These are phyloP conservation scores for Blastobasis lacticolella DNA, from an alignment of 2,888 invertebrate species.

Conservation along the genomic window DNA sequence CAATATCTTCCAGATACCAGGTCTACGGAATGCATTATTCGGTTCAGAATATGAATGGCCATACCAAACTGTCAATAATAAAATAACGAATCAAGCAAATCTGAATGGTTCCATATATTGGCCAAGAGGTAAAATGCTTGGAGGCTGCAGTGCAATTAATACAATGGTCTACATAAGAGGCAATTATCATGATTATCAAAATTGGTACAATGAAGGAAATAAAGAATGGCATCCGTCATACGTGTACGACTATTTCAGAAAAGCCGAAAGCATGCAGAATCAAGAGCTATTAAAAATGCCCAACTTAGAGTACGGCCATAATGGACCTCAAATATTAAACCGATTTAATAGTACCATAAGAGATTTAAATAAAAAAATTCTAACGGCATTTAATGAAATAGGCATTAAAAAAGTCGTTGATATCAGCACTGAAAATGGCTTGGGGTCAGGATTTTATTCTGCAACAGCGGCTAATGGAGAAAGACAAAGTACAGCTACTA, in stretches of 20 bases:
- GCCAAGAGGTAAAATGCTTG: constrained; percentile 77
- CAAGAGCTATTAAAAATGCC: constrained; percentile 21
- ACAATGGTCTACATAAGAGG: constrained; percentile 74
- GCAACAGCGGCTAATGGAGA: constrained; percentile 59
- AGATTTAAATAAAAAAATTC: constrained; percentile 29
- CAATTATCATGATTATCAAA: constrained; percentile 57
- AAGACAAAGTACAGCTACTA: constrained; percentile 59
- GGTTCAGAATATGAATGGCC: constrained; percentile 81
- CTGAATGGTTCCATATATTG: constrained; percentile 43
- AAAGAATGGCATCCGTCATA: constrained; percentile 68
- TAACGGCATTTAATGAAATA: constrained; percentile 53
- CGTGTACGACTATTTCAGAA: constrained; percentile 61
- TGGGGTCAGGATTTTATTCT: constrained; percentile 63
- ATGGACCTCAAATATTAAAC: constrained; percentile 59
- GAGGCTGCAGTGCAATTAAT: constrained; percentile 73
- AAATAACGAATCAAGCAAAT: constrained; percentile 79
- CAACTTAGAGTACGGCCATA: constrained; percentile 37
- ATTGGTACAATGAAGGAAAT: constrained; percentile 70
- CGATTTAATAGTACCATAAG: constrained; percentile 54
- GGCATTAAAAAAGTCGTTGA: constrained; percentile 51
- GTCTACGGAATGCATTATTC: constrained; percentile 15
- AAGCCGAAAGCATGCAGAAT: constrained; percentile 59
- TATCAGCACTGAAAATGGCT: constrained; percentile 46
- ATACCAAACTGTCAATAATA: constrained; percentile 85
- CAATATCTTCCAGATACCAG: constrained; percentile 23